phyloP scores from a whole-genome alignment of 2,888 invertebrate genomes.

The Ophion ellenae region DNA sequence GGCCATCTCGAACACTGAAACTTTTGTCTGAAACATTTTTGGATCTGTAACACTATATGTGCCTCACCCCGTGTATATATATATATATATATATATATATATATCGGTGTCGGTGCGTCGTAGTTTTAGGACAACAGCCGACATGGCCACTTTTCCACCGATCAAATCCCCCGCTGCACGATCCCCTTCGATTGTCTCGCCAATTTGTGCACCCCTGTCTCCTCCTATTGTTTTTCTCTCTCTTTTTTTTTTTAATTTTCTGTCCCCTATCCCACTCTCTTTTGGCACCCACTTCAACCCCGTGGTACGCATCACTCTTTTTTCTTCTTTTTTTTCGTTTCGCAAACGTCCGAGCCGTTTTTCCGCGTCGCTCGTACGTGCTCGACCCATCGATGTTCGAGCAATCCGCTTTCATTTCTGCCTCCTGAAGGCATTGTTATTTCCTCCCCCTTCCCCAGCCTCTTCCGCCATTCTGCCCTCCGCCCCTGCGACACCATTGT shows the following conservation, averaged over 20 bases:
- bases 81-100: too few species aligned
- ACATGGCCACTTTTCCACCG: conserved; percentile 59
- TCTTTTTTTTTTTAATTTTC: neutral
- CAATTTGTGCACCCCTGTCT: conserved; percentile 48
- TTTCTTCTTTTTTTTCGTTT: conserved; percentile 26
- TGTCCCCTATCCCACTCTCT: neutral
- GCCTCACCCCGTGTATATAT: neutral
- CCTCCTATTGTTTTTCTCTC: conserved; percentile 14
- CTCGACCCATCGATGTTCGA: conserved; percentile 55
- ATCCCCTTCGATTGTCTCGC: conserved; percentile 42
- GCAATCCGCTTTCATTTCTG: conserved; percentile 41
- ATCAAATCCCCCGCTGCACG: conserved; percentile 36
- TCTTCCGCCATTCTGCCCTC: conserved; percentile 4
- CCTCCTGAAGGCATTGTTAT: conserved; percentile 42
- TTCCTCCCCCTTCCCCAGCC: conserved; percentile 27
- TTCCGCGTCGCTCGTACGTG: conserved; percentile 42
- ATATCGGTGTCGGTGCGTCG: neutral
- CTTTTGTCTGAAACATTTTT: too few species aligned
- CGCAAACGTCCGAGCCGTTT: conserved; percentile 46
- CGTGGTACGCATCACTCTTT: too few species aligned
- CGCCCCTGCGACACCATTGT: neutral
- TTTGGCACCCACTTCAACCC: conserved; percentile 7
- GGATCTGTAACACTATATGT: too few species aligned
- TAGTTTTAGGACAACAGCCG: conserved; percentile 30
- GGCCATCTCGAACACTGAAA: too few species aligned